Evolutionary conservation across 2,113 vertebrate species (phyloP).

Genomic region (Phyllopteryx taeniolatus): DNA sequence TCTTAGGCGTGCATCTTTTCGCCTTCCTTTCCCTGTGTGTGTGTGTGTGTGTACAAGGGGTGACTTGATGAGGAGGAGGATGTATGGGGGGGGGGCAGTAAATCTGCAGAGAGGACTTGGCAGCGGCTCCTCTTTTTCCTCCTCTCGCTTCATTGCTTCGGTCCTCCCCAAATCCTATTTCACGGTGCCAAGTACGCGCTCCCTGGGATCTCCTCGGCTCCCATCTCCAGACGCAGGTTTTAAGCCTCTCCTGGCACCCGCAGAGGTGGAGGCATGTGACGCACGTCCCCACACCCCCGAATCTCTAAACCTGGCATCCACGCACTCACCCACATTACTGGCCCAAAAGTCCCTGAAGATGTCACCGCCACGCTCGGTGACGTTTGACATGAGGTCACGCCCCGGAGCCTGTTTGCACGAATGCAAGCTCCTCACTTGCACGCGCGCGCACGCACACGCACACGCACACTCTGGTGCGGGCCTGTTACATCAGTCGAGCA

Average conservation of each 20-base stretch:
- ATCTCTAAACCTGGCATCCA: conserved; percentile 2
- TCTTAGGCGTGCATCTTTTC: conserved; percentile 10
- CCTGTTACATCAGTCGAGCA: conserved; percentile 30
- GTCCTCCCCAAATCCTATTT: conserved; percentile 74
- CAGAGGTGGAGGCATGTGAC: conserved; percentile 61
- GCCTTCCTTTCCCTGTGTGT: conserved; percentile 21
- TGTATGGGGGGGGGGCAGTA: conserved; percentile 59
- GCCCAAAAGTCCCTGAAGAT: not conserved
- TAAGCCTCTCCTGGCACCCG: conserved; percentile 73
- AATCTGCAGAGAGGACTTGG: conserved; percentile 72
- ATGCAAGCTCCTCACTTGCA: conserved; percentile 1
- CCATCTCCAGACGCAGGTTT: conserved; percentile 72
- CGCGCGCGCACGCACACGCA: not conserved
- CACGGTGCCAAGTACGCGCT: conserved; percentile 71
- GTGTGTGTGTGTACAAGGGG: conserved; percentile 60
- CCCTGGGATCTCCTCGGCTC: conserved; percentile 71
- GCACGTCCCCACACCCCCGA: conserved; percentile 26
- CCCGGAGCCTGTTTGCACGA: not conserved
- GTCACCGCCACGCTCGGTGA: conserved; percentile 11
- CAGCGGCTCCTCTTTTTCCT: conserved; percentile 52
- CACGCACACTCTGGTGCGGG: conserved; percentile 1
- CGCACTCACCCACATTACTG: not conserved
- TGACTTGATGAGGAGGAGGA: conserved; percentile 28
- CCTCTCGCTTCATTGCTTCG: conserved; percentile 70
- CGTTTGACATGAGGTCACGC: conserved; percentile 21